These are phyloP conservation scores for Scaptomyza reducta DNA, from an alignment of 2,888 invertebrate species.

Conservation along the genomic window DNA sequence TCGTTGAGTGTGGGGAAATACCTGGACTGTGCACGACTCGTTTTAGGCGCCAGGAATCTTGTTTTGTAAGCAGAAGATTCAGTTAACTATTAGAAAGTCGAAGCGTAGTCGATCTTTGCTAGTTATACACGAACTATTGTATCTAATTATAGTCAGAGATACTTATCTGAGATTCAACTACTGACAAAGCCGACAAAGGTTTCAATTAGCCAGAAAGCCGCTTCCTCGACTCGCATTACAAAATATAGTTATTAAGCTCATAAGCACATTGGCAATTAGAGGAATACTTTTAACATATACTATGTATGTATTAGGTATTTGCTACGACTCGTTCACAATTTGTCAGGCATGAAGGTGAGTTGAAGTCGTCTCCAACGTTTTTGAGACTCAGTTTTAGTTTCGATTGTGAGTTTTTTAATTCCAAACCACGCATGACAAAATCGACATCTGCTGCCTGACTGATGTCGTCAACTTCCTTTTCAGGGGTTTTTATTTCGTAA, in stretches of 20 bases:
- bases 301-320: slow-evolving; percentile 1
- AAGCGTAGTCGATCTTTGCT: background rate
- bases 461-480: slow-evolving; percentile 78
- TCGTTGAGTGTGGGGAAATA: background rate
- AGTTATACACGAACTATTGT: background rate
- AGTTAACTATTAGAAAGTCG: slow-evolving; percentile 43
- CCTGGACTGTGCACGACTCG: background rate
- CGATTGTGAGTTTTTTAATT: slow-evolving; percentile 34
- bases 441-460: slow-evolving; percentile 44
- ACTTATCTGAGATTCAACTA: slow-evolving; percentile 10
- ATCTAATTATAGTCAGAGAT: slow-evolving; percentile 39
- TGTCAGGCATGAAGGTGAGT: slow-evolving; percentile 76
- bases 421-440: slow-evolving; percentile 77
- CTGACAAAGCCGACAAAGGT: slow-evolving; percentile 46
- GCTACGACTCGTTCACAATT: slow-evolving; percentile 44
- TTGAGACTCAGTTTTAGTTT: slow-evolving; percentile 14
- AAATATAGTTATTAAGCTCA: slow-evolving; percentile 70
- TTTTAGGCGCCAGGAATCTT: slow-evolving; percentile 10
- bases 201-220: slow-evolving; percentile 42
- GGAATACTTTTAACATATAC: slow-evolving; percentile 26
- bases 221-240: slow-evolving; percentile 45
- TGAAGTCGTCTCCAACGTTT: slow-evolving; percentile 10
- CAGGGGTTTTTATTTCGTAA: slow-evolving; percentile 27
- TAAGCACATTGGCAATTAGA: slow-evolving; percentile 61
- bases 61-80: slow-evolving; percentile 19